Base-by-base conservation (phyloP, 2,797 vertebrate genomes). In the Poecile montanus region DNA sequence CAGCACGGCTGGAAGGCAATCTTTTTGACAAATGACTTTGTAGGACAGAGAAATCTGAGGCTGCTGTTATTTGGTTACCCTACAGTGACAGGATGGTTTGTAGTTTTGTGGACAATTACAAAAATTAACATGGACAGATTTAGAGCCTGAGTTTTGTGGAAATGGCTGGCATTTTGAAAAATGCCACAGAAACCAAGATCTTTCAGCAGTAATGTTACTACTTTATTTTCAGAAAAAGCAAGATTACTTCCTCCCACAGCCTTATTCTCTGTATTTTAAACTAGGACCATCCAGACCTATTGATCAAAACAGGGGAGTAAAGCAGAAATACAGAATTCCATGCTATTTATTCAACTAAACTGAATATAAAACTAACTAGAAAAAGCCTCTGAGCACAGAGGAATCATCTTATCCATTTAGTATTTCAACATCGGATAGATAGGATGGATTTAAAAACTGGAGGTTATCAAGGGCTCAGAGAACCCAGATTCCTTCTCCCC, bases 1-100 rank as follows among this genome's bases (percentile, higher is more conserved):
- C 3, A 51, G 63, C 38, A 10, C 3, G 3, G 53, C 89, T 70
- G 20, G 12, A 63, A 91, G 72, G 84, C 88, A 82, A 91, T 88
- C 89, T 93, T 91, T 82, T 5, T 81, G 88, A 95, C 74, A 91
- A 93, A 91, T 77, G 85, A 88, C 87, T 95, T 60, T n/a, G 74
- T 42, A 93, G 86, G 85, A 82, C 2, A 0, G 40, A 62, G 19
- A 56, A 94, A 30, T 81, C 85, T 23, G 73, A 73, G 45, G 56
- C 3, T n/a, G 85, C 89, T 91, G 60, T 76, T 88, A 72, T 57
- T 88, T 76, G 66, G 82, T 82, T 92, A 85, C 63, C 85, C 83
- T 84, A 72, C 78, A 94, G 85, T 68, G 85, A 91, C 92, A 92
- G 66, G 44, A 66, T 19, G 20, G 76, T 70, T 83, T 81, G 44